Conservation (phyloP, 2,888 invertebrate genomes). For the Baccha elongata region DNA sequence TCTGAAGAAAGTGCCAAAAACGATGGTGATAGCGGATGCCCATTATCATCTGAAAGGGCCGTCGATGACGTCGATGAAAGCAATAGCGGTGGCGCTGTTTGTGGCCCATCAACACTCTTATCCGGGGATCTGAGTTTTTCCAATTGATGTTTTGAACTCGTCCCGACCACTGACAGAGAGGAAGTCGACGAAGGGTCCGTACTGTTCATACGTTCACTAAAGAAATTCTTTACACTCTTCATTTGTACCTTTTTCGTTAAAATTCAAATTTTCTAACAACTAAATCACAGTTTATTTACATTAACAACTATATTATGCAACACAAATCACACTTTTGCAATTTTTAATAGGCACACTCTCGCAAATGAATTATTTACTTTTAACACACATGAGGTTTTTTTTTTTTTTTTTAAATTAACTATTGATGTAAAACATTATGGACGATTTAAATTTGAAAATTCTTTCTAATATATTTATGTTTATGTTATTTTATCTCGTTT, state of each 20-base stretch:
- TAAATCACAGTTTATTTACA: conserved; percentile 72
- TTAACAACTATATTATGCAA: conserved; percentile 46
- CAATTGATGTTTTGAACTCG: conserved; percentile 72
- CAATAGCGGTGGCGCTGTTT: conserved; percentile 60
- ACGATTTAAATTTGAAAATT: conserved; percentile 19
- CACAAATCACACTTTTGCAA: conserved; percentile 55
- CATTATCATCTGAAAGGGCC: conserved; percentile 58
- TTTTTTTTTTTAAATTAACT: conserved; percentile 42
- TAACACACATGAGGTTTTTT: conserved; percentile 15
- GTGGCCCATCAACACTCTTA: conserved; percentile 61
- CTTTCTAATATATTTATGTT: conserved; percentile 14
- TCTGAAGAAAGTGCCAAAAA: conserved; percentile 63
- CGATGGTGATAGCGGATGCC: conserved; percentile 64
- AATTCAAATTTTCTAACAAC: conserved; percentile 60
- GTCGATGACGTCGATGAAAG: conserved; percentile 54
- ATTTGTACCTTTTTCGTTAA: conserved; percentile 74
- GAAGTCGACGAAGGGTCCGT: conserved; percentile 76
- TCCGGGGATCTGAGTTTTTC: conserved; percentile 61
- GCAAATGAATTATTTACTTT: conserved; percentile 49
- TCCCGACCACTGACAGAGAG: conserved; percentile 31
- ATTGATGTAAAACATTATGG: conserved; percentile 49
- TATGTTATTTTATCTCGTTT: conserved; percentile 59
- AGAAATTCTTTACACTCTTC: conserved; percentile 82
- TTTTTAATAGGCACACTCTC: conserved; percentile 58
- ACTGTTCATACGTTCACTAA: conserved; percentile 81